Base-by-base conservation (phyloP, 2,113 vertebrate genomes). In the Ammospiza nelsoni region DNA sequence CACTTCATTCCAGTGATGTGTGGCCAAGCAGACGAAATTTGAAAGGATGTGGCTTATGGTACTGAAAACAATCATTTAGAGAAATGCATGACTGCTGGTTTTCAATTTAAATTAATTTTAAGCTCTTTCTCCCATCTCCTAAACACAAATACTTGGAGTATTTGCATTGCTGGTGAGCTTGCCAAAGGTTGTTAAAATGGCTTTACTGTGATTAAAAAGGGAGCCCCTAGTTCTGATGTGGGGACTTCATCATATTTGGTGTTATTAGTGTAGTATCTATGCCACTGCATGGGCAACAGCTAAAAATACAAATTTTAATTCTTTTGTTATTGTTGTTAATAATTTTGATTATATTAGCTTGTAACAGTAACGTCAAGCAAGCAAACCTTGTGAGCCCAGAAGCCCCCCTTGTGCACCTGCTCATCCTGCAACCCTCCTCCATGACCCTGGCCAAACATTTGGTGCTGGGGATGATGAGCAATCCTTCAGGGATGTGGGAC, bases 1-100 rank as follows among this genome's bases (percentile, higher is more conserved):
- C 94, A 95, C 93, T 96, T 97, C 94, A 93, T 97, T 97, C 89
- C 92, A 93, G 48, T 67, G 80, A 92, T 87, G 86, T 86, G 86
- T 67, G 51, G 96, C 93, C 93, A 71, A 80, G 78, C 88, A 95
- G 78, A 94, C 80, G 87, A 86, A 94, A 96, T 94, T 90, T 93
- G 73, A 78, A 95, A 92, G 96, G 90, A 90, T 84, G 84, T 88
- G 91, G 91, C 92, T 84, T 29, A 68, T 24, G 66, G 85, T 89
- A 62, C 89, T 92, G 82, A 93, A 96, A 96, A 95, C 67, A 74
- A 95, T 87, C 46, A 3, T 83, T 91, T 63, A 86, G 81, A 90
- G 92, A 92, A 92, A 94, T 89, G 86, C 66, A 78, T 37, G 66
- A 78, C 58, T 94, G 96, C 92, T 90, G 89, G 66, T 97, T 97